A percentile compares a stretch with the other conserved stretches of the same genome.
phyloP scores from a whole-genome alignment of 2,888 invertebrate species.

The Schizaphis graminum region DNA sequence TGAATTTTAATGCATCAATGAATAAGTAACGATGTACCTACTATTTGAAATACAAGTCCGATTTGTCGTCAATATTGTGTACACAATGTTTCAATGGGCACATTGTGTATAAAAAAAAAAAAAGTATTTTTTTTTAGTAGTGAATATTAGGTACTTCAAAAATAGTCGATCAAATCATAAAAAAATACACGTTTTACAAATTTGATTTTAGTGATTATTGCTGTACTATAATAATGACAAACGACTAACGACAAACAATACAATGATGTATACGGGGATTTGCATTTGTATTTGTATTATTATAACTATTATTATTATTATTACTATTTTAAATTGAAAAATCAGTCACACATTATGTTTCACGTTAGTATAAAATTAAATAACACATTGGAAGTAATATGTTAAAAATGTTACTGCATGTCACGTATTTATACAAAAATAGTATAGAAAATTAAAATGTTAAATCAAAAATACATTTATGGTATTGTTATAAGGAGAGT shows the following conservation, averaged over 20 bases:
- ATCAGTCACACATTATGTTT: neutral
- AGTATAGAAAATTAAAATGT: neutral
- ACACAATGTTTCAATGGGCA: neutral
- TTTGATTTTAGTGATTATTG: neutral
- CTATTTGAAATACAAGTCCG: neutral
- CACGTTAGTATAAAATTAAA: neutral
- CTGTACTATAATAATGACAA: conserved; percentile 4
- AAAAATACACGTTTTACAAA: neutral
- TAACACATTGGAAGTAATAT: neutral
- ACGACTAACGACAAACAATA: neutral
- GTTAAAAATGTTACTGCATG: neutral
- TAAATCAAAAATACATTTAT: neutral
- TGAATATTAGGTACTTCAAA: neutral
- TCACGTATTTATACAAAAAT: neutral
- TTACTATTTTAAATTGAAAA: neutral
- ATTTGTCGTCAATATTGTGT: neutral
- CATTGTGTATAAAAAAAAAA: neutral
- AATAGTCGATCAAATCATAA: neutral
- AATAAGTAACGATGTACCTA: neutral
- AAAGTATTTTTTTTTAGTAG: neutral
- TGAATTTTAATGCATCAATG: conserved; percentile 3
- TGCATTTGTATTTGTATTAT: neutral
- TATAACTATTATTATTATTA: neutral
- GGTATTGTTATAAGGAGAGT: neutral
- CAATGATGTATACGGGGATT: neutral